These are phyloP conservation scores for Hymenopus coronatus DNA, from an alignment of 2,888 invertebrate species.

Conservation along the genomic window DNA sequence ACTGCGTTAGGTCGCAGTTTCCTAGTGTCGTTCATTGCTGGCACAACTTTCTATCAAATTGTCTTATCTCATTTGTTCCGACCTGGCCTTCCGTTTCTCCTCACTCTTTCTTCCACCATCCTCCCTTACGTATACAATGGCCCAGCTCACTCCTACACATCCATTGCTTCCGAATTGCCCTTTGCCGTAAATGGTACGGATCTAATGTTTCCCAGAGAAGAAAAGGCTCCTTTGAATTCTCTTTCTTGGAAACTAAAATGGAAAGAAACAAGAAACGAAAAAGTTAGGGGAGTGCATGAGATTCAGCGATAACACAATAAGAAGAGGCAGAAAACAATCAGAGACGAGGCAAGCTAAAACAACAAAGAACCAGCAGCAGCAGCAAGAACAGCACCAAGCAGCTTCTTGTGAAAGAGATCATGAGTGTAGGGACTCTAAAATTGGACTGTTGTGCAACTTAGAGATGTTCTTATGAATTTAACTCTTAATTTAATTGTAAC, in stretches of 20 bases:
- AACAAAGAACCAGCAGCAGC: not conserved
- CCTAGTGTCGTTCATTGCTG: not conserved
- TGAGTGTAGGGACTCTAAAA: no score
- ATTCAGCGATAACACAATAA: not conserved
- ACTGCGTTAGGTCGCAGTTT: not conserved
- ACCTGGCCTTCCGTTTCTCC: not conserved
- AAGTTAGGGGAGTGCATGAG: not conserved
- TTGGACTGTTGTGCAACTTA: no score
- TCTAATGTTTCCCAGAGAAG: slow-evolving; percentile 16
- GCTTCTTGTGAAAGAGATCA: no score
- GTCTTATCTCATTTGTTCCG: slow-evolving; percentile 3
- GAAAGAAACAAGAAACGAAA: not conserved
- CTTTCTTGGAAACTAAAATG: slow-evolving; percentile 1
- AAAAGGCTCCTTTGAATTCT: not conserved
- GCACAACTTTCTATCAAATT: slow-evolving; percentile 7
- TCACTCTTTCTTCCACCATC: not conserved
- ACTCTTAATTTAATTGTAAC: no score
- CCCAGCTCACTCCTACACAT: not conserved
- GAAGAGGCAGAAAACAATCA: not conserved
- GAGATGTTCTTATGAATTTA: no score
- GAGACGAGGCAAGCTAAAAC: not conserved
- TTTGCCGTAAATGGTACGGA: slow-evolving; percentile 24
- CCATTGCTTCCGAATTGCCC: slow-evolving; percentile 5
- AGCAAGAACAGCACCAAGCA: not conserved
- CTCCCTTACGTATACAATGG: slow-evolving; percentile 1